Evolutionary conservation across 2,888 invertebrate species (phyloP), one percentile per base, ranked within the genome.

Genomic region (Scrobipalpa atriplicella): DNA sequence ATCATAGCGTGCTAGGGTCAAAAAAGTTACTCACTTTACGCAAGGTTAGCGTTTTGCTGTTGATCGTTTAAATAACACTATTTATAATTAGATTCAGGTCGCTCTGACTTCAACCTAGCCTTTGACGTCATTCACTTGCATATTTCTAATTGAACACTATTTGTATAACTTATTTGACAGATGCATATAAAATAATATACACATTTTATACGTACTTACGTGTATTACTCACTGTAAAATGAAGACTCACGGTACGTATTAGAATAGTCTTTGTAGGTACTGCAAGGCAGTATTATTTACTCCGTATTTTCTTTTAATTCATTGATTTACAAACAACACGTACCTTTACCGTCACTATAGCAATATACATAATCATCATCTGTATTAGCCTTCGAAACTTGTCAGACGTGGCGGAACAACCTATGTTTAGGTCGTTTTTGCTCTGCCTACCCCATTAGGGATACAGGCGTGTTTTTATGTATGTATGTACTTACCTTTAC

Each of bases 61-160:
- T 61, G 41, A 61, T 11, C 41, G 29, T 61, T 39, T 39, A 39
- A 39, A 36, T 21, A 29, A 36, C 36, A 29, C 36, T 16, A 16
- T 39, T 18, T 39, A 60, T 60, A 60, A 61, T 41, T 61, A 41
- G 9, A 61, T 19, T 19, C 41, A 19, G 39, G 41, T 39, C 18
- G 19, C 38, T 13, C 13, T 61, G 39, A 61, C 61, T 10, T 61
- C 61, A 61, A 19, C 19, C 18, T 41, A 19, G 61, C 58, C 38
- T 58, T 58, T 58, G 16, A 16, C 41, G 39, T 61, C 39, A 41
- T 41, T 19, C 9, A 11, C 39, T 61, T 41, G 13, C 16, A 39
- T 39, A 39, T 61, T 41, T 61, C 39, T 18, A 39, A 11, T 39
- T 19, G 18, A 61, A 39, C 39, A 39, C 70, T 70, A 29, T 7